Evolutionary conservation across 2,113 vertebrate genomes (phyloP).

Genomic region (Rhinolophus ferrumequinum): DNA sequence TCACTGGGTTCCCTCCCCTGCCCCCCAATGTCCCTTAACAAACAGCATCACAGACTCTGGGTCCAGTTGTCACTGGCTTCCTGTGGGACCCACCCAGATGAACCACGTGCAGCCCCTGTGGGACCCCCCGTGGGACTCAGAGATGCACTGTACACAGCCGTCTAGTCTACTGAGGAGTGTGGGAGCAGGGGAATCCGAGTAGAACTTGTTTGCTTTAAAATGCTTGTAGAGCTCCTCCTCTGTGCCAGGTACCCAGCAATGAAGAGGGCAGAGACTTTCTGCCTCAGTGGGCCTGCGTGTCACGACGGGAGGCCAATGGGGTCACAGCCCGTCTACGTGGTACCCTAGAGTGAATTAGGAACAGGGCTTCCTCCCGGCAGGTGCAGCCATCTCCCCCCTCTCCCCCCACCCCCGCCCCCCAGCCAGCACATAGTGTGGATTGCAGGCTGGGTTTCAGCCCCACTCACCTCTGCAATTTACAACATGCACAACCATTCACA

Average conservation of each 20-base stretch:
- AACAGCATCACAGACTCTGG: neutral
- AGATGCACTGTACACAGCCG: too few species aligned
- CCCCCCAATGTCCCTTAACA: neutral
- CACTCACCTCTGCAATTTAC: neutral
- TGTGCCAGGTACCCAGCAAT: neutral
- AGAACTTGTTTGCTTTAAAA: neutral
- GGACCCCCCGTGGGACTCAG: neutral
- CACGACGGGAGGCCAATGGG: neutral
- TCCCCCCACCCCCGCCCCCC: rapidly evolving
- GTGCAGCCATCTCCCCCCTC: too few species aligned
- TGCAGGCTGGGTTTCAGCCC: neutral
- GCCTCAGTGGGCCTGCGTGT: neutral
- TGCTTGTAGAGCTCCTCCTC: neutral
- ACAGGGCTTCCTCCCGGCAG: neutral
- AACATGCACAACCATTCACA: neutral
- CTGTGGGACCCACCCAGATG: neutral
- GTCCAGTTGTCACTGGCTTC: neutral
- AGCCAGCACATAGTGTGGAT: neutral
- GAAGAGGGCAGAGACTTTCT: neutral
- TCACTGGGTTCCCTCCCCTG: neutral
- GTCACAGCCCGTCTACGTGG: neutral
- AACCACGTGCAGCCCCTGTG: neutral
- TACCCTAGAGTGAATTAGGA: neutral
- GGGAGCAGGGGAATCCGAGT: neutral
- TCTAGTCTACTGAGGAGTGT: neutral